Conservation (phyloP, 2,113 vertebrate species). For the Perccottus glenii region DNA sequence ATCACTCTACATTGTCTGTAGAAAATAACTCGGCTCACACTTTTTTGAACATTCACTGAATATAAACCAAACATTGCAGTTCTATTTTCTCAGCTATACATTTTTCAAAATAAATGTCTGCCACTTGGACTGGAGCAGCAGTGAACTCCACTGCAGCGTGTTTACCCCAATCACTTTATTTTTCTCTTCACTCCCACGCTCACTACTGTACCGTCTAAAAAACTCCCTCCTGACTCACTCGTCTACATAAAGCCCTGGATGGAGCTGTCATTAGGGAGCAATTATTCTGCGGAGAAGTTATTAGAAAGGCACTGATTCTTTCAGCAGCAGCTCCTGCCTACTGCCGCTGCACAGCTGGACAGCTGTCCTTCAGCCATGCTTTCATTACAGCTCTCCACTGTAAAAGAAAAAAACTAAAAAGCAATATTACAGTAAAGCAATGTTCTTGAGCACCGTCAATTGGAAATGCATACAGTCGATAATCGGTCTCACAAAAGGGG, state of each 20-base stretch:
- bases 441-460: constrained; percentile 48
- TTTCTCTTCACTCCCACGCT: constrained; percentile 35
- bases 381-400: constrained; percentile 31
- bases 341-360: constrained; percentile 53
- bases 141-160: constrained; percentile 32
- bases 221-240: constrained; percentile 59
- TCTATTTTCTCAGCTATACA: constrained; percentile 3
- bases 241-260: constrained; percentile 52
- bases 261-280: constrained; percentile 55
- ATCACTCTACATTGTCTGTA: not conserved
- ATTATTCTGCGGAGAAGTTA: constrained; percentile 52
- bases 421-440: constrained; percentile 40
- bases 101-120: constrained; percentile 21
- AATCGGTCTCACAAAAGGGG: constrained; percentile 14
- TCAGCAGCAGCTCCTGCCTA: constrained; percentile 21
- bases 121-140: constrained; percentile 17
- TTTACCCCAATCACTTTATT: constrained; percentile 28
- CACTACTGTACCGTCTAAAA: constrained; percentile 23
- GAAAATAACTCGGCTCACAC: not conserved
- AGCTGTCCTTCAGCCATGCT: constrained; percentile 18
- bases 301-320: constrained; percentile 35
- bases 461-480: constrained; percentile 23
- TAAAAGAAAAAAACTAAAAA: not conserved
- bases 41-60: constrained; percentile 3
- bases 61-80: constrained; percentile 8